phyloP scores from a whole-genome alignment of 2,113 vertebrate species.

The Misgurnus anguillicaudatus region DNA sequence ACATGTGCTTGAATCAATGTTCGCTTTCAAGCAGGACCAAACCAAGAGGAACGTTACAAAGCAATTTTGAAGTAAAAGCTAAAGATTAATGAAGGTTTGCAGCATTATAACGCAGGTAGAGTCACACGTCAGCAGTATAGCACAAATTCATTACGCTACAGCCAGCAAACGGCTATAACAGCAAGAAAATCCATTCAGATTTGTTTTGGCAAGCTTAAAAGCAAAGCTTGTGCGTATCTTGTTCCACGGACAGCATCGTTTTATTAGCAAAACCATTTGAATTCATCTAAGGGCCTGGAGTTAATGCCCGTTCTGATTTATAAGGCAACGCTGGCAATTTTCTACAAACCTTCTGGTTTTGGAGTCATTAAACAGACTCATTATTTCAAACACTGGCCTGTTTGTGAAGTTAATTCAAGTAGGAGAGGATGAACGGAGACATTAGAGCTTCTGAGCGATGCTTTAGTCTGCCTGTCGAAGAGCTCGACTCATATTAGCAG shows the following conservation, averaged over 20 bases:
- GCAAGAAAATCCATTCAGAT: not conserved
- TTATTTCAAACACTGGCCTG: conserved; percentile 22
- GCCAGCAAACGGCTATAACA: conserved; percentile 10
- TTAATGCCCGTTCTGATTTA: conserved; percentile 5
- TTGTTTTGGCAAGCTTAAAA: conserved; percentile 27
- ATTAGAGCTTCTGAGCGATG: conserved; percentile 4
- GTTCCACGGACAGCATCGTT: not conserved
- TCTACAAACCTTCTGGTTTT: conserved; percentile 12
- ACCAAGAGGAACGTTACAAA: not conserved
- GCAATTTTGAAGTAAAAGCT: not conserved
- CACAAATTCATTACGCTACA: not conserved
- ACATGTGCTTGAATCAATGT: too few relatives aligned
- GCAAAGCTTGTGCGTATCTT: not conserved
- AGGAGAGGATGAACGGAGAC: conserved; percentile 14
- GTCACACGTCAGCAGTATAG: not conserved
- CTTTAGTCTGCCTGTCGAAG: conserved; percentile 11
- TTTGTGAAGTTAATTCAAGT: conserved; percentile 24
- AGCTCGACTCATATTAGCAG: not conserved
- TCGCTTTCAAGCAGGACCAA: too few relatives aligned
- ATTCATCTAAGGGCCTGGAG: not conserved
- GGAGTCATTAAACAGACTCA: conserved; percentile 31
- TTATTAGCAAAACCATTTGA: not conserved
- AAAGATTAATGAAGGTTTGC: not conserved
- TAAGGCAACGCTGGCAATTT: conserved; percentile 11
- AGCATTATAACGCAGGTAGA: not conserved